Evolutionary conservation across 2,888 invertebrate species (phyloP).

Genomic region (Timandra comae): DNA sequence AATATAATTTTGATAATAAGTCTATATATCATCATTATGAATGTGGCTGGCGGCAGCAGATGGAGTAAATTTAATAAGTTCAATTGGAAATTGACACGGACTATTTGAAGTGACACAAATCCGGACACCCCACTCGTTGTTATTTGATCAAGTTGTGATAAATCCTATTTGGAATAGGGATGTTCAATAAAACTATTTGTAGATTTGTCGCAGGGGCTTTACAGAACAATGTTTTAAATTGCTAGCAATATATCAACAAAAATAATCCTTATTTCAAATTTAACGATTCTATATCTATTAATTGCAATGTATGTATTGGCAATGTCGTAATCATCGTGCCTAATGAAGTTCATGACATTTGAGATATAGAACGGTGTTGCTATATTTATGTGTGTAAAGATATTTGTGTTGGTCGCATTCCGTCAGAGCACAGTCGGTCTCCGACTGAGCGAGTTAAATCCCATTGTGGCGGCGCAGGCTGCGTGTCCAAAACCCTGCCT

Average conservation of each 20-base stretch:
- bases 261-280: no score
- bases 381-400: neutral
- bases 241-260: no score
- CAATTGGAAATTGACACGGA: constrained; percentile 64
- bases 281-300: no score
- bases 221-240: no score
- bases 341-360: no score
- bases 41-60: constrained; percentile 27
- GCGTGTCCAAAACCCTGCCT: constrained; percentile 43
- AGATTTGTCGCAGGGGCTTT: constrained; percentile 6
- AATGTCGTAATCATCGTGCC: no score
- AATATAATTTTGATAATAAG: no score
- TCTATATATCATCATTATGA: constrained; percentile 41
- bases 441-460: constrained; percentile 28
- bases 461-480: constrained; percentile 43
- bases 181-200: constrained; percentile 14
- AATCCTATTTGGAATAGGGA: constrained; percentile 24
- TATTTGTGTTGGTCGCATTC: constrained; percentile 28
- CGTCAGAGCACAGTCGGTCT: constrained; percentile 24
- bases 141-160: constrained; percentile 35
- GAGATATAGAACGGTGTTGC: no score
- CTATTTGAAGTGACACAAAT: constrained; percentile 50
- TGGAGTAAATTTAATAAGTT: constrained; percentile 60
- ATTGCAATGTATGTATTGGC: no score
- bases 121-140: constrained; percentile 39